phyloP scores from a whole-genome alignment of 2,113 vertebrate species.

The Gnathonemus longibarbis region DNA sequence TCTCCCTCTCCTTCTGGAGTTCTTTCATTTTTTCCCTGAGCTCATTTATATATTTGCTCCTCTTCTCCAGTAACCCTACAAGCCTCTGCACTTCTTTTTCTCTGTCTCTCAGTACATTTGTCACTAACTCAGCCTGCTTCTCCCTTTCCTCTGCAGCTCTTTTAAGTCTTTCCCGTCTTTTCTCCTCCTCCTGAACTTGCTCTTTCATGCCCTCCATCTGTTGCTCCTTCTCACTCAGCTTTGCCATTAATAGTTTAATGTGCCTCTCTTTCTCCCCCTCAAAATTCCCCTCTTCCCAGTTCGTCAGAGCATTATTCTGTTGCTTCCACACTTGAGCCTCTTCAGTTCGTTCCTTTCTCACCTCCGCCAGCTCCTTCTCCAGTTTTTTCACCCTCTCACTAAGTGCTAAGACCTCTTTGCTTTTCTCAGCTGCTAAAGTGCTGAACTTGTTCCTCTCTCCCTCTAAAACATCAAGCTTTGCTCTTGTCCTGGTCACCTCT shows the following conservation, averaged over 20 bases:
- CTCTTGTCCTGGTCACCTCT: slow-evolving; percentile 25
- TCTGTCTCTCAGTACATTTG: slow-evolving; percentile 7
- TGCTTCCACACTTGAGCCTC: slow-evolving; percentile 9
- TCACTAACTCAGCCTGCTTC: slow-evolving; percentile 2
- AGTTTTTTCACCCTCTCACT: slow-evolving; percentile 7
- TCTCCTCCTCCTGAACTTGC: slow-evolving; percentile 19
- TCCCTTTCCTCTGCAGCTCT: not conserved
- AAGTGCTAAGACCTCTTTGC: slow-evolving; percentile 13
- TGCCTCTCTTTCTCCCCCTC: slow-evolving; percentile 9
- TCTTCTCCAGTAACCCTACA: slow-evolving; percentile 18
- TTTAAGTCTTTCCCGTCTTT: slow-evolving; percentile 5
- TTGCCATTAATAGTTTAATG: slow-evolving; percentile 15
- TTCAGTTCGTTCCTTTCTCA: not conserved
- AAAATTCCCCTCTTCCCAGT: slow-evolving; percentile 16
- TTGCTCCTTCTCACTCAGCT: slow-evolving; percentile 24
- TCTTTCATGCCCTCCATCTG: slow-evolving; percentile 17
- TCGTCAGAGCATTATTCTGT: not conserved
- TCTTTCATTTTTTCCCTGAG: slow-evolving; percentile 20
- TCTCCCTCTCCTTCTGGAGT: not conserved
- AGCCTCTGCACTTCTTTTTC: slow-evolving; percentile 27
- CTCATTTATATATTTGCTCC: not conserved
- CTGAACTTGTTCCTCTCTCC: slow-evolving; percentile 33
- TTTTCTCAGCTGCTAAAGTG: slow-evolving; percentile 20
- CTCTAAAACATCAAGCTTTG: slow-evolving; percentile 25
- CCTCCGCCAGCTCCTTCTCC: slow-evolving; percentile 13